Evolutionary conservation across 1,140 invertebrate genomes (phyloP).

Genomic region (Condylostylus longicornis): DNA sequence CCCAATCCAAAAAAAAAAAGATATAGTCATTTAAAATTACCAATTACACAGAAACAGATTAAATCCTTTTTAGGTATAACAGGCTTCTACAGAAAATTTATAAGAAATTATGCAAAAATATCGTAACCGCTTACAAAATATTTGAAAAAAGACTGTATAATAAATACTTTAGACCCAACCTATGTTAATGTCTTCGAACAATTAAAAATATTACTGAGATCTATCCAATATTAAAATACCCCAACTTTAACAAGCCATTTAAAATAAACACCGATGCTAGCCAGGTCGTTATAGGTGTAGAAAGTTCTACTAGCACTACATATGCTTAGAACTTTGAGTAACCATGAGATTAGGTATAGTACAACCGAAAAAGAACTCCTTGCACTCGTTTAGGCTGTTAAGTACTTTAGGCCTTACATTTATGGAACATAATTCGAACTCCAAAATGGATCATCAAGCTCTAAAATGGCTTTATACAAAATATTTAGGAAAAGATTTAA

Average conservation of each 20-base stretch:
- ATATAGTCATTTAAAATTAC: constrained; percentile 11
- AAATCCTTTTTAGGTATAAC: constrained; percentile 12
- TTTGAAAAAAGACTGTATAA: constrained; percentile 8
- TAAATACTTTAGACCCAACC: constrained; percentile 11
- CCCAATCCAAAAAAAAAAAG: constrained; percentile 13
- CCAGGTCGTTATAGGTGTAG: constrained; percentile 8
- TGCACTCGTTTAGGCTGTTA: constrained; percentile 35
- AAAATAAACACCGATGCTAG: constrained; percentile 7
- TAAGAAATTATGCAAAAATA: constrained; percentile 14
- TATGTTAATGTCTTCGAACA: constrained; percentile 18
- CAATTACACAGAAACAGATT: constrained; percentile 12
- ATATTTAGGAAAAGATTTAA: constrained; percentile 28
- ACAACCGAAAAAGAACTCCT: constrained; percentile 36
- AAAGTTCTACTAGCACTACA: constrained; percentile 25
- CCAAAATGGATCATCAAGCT: constrained; percentile 36
- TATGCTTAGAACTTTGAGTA: constrained; percentile 29
- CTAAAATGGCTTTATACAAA: constrained; percentile 34
- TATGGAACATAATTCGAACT: constrained; percentile 34
- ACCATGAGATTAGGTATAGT: constrained; percentile 29
- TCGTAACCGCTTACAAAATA: constrained; percentile 7
- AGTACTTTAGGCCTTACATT: constrained; percentile 35
- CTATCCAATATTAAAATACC: constrained; percentile 16
- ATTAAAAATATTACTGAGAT: constrained; percentile 12
- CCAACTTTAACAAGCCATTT: constrained; percentile 15
- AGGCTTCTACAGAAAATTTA: constrained; percentile 20